A percentile compares a stretch with the other conserved stretches of the same genome.
Evolutionary conservation across 2,888 invertebrate genomes (phyloP).

Genomic region (Anoplius nigerrimus): DNA sequence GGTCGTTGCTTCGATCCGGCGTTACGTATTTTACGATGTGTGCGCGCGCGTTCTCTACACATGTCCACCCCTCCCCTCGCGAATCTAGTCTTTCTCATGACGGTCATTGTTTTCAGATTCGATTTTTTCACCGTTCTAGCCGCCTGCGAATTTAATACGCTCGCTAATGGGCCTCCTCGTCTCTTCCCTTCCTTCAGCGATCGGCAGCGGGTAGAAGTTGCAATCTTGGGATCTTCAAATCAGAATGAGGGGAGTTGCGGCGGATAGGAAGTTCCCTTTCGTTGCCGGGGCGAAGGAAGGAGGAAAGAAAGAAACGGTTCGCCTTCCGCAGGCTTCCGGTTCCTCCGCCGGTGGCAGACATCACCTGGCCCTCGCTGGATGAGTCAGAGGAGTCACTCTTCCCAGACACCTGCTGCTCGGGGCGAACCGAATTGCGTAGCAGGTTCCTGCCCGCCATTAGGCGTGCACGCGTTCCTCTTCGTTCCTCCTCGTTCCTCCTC

Average conservation of each 20-base stretch:
- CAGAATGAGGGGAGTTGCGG: not conserved
- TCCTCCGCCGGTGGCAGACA: slow-evolving; percentile 52
- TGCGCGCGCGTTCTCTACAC: too few relatives aligned
- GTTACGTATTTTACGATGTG: too few relatives aligned
- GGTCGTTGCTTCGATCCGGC: too few relatives aligned
- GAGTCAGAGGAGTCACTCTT: slow-evolving; percentile 66
- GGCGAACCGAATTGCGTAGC: slow-evolving; percentile 57
- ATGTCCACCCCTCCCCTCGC: too few relatives aligned
- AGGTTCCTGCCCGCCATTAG: slow-evolving; percentile 60
- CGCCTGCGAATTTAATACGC: too few relatives aligned
- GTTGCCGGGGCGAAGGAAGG: slow-evolving; percentile 19
- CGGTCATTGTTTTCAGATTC: too few relatives aligned
- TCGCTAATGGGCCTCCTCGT: too few relatives aligned
- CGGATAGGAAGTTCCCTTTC: slow-evolving; percentile 4
- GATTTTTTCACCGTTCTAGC: too few relatives aligned
- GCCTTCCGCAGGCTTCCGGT: slow-evolving; percentile 59
- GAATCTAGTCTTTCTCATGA: too few relatives aligned
- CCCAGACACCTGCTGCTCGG: slow-evolving; percentile 65
- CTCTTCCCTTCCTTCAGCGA: too few relatives aligned
- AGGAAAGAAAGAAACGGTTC: slow-evolving; percentile 32
- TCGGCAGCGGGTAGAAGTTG: too few relatives aligned
- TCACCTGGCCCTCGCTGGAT: slow-evolving; percentile 69
- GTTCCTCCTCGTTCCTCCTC: not conserved
- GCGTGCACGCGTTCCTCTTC: slow-evolving; percentile 31
- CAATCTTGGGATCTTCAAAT: not conserved